Conservation (phyloP, 2,797 vertebrate species). For the Tapirus indicus region DNA sequence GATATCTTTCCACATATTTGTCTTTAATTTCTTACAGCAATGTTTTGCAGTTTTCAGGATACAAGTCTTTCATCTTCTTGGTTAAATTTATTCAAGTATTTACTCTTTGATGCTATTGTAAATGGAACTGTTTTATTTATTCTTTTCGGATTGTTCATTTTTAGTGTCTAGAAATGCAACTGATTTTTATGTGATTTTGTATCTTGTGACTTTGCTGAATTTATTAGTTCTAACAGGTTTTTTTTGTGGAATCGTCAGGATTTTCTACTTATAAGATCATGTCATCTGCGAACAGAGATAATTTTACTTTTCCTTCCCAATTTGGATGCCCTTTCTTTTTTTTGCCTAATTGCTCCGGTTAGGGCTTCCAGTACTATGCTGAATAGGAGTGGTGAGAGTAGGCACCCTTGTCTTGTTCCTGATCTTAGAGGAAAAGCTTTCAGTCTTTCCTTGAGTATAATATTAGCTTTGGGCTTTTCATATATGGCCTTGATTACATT, state of each 20-base stretch:
- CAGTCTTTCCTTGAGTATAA: background rate
- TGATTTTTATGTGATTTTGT: conserved; percentile 13
- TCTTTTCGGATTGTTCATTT: background rate
- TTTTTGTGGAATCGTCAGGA: background rate
- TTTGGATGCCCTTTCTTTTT: background rate
- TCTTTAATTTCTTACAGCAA: background rate
- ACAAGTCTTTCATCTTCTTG: background rate
- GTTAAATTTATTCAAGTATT: conserved; percentile 21
- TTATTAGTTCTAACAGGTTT: background rate
- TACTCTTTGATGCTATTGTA: background rate
- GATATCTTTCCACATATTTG: background rate
- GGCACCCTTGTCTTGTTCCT: background rate
- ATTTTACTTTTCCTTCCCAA: background rate
- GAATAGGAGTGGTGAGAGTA: background rate
- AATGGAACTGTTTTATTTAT: conserved; percentile 30
- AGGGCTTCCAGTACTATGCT: background rate
- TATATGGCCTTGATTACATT: background rate
- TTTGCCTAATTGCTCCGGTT: background rate
- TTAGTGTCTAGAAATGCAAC: conserved; percentile 6
- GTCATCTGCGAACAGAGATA: background rate
- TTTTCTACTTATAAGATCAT: background rate
- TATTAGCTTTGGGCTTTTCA: background rate
- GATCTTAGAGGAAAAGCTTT: background rate
- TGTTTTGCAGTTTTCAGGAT: background rate
- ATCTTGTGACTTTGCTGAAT: conserved; percentile 9